Conservation (phyloP, 2,888 invertebrate genomes). For the Cheilosia vulpina region DNA sequence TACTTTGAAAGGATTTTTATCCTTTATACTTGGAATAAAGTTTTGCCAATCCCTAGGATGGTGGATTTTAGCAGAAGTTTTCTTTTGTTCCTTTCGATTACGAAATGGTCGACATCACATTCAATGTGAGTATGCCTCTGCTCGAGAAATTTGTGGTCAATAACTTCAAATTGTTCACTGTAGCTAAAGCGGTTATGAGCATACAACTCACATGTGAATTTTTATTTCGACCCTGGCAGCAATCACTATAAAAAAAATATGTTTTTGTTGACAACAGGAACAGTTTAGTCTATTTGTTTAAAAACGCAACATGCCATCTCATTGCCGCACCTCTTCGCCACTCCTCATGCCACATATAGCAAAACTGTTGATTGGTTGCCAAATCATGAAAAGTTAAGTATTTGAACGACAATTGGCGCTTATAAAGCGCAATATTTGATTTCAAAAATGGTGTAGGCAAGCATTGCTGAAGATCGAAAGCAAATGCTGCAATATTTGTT, state of each 20-base stretch:
- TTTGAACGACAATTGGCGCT: conserved; percentile 15
- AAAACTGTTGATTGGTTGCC: conserved; percentile 13
- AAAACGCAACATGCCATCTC: background rate
- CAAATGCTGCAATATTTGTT: conserved; percentile 10
- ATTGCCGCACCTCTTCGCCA: conserved; percentile 3
- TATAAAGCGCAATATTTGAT: conserved; percentile 26
- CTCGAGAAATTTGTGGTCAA: conserved; percentile 4
- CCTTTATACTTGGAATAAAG: background rate
- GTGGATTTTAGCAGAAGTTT: conserved; percentile 15
- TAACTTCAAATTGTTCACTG: conserved; percentile 19
- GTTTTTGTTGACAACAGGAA: too few species aligned
- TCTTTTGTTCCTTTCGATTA: background rate
- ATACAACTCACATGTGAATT: too few species aligned
- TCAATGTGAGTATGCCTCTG: conserved; percentile 10
- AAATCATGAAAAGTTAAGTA: background rate
- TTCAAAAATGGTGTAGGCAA: conserved; percentile 33
- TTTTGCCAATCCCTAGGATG: conserved; percentile 12
- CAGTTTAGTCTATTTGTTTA: too few species aligned
- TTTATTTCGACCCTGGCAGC: too few species aligned
- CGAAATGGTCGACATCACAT: background rate
- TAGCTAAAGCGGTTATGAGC: background rate
- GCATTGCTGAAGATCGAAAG: conserved; percentile 42
- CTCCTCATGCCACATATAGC: conserved; percentile 18
- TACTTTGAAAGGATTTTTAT: too few species aligned
- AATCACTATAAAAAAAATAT: too few species aligned